Percentiles rank a stretch among this genome's conserved stretches.
Conservation (phyloP, 2,888 invertebrate genomes). For the Gymnoscelis rufifasciata region DNA sequence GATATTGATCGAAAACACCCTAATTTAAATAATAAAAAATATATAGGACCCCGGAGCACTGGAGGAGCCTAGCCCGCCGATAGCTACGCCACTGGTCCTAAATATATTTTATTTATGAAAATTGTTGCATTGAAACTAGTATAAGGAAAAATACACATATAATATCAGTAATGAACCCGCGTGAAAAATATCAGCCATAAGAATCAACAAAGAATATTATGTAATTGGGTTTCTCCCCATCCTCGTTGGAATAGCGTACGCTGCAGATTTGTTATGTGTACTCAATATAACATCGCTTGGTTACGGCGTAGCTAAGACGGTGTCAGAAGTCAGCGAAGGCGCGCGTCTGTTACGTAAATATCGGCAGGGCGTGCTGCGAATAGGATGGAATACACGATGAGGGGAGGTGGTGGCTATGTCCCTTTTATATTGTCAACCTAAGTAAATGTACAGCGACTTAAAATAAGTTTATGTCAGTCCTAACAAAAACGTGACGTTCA, state of each 20-base stretch:
- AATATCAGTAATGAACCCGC: conserved; percentile 12
- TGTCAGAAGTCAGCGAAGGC: conserved; percentile 67
- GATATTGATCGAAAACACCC: too few species aligned
- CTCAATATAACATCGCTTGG: conserved; percentile 48
- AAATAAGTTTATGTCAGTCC: conserved; percentile 53
- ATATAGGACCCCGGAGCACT: too few species aligned
- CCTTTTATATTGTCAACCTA: conserved; percentile 57
- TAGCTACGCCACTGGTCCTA: too few species aligned
- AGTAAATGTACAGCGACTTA: conserved; percentile 56
- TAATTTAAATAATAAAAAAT: too few species aligned
- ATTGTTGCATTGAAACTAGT: too few species aligned
- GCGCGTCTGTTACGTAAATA: conserved; percentile 73
- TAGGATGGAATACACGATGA: conserved; percentile 74
- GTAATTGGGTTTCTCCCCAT: conserved; percentile 45
- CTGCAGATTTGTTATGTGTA: conserved; percentile 51
- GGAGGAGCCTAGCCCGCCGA: too few species aligned
- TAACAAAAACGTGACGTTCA: conserved; percentile 39
- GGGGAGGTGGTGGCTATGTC: conserved; percentile 56
- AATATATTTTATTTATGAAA: too few species aligned
- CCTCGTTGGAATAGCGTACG: conserved; percentile 36
- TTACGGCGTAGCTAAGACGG: conserved; percentile 51
- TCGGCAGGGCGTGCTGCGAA: conserved; percentile 72
- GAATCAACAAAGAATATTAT: conserved; percentile 37
- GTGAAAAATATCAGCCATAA: conserved; percentile 21
- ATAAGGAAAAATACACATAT: conserved; percentile 2